phyloP scores from a whole-genome alignment of 2,888 invertebrate genomes.

The Omphaloscelis lunosa region DNA sequence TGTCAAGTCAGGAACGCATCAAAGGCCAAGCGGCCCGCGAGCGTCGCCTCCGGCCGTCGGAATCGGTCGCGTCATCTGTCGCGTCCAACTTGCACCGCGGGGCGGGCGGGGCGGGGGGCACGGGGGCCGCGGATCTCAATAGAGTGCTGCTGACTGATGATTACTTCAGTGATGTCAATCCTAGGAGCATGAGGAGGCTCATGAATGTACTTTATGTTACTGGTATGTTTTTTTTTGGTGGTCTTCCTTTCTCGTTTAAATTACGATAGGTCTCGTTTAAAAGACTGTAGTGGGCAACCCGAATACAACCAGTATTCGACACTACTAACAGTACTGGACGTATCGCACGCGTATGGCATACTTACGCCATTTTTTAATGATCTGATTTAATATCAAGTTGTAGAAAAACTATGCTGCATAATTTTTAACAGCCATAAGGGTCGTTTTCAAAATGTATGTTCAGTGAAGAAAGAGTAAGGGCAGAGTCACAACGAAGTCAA shows the following conservation, averaged over 20 bases:
- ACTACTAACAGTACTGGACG: too few relatives aligned
- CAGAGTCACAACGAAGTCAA: too few relatives aligned
- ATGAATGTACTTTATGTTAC: conserved; percentile 99
- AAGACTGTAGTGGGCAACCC: background rate
- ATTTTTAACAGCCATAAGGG: background rate
- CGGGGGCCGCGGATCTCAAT: conserved; percentile 92
- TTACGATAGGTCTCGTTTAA: too few relatives aligned
- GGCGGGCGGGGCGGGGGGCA: conserved; percentile 78
- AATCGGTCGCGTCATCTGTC: conserved; percentile 97
- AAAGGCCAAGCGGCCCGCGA: conserved; percentile 90
- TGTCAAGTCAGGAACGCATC: conserved; percentile 96
- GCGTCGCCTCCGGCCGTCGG: conserved; percentile 95
- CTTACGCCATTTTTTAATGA: background rate
- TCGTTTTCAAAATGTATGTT: too few relatives aligned
- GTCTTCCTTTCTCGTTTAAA: background rate
- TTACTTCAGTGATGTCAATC: conserved; percentile 99
- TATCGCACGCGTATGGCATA: too few relatives aligned
- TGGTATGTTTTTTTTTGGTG: conserved; percentile 88
- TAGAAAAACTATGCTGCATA: background rate
- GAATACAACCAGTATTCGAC: background rate
- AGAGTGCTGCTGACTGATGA: conserved; percentile 98
- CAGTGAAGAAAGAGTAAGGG: too few relatives aligned
- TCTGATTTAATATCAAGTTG: background rate
- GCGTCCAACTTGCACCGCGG: conserved; percentile 96
- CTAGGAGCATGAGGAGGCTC: conserved; percentile 97